Base-by-base conservation (phyloP, 2,797 vertebrate genomes). In the Sebastes nivosus region DNA sequence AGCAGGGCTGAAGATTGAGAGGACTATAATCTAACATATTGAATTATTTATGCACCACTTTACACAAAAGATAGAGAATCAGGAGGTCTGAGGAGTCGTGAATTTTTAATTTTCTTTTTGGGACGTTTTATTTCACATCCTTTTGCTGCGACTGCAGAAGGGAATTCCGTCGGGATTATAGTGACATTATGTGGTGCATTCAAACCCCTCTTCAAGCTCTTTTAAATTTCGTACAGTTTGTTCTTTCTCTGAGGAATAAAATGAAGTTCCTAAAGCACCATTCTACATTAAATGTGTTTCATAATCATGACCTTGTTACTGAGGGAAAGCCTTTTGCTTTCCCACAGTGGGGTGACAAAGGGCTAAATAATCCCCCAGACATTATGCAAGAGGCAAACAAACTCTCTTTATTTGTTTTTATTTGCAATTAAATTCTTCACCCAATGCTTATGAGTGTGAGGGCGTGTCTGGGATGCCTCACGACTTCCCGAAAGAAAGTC, bases 11-110 rank as follows among this genome's bases (percentile, higher is more conserved):
- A 81, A 85, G 85, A 91, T 80, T 85, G 73, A 91, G 68, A 32
- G 63, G 64, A 84, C 75, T 83, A 46, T 80, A 86, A 89, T 88
- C 75, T 69, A 71, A 80, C 58, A 65, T 38, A 42, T 36, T 92
- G 27, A 89, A 92, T 90, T 87, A 93, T 91, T 90, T 11, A 94
- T 77, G 80, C 18, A 77, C 77, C 89, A 82, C 84, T 92, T 92
- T 82, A 90, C 72, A 77, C 82, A 89, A 89, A 63, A 77, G 80
- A 89, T 4, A 76, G 55, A 82, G 77, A 86, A 83, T 87, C 69
- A 84, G 67, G 67, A 73, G 69, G 67, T 68, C 66, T 67, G 24
- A 61, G 22, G 34, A 42, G 67, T 82, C 67, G 42, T 91, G 24
- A 65, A 93, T 92, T 76, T 89, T 90, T 90, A 11, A 92, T 91